Evolutionary conservation across 2,113 vertebrate genomes (phyloP).

Genomic region (Alouatta palliata): DNA sequence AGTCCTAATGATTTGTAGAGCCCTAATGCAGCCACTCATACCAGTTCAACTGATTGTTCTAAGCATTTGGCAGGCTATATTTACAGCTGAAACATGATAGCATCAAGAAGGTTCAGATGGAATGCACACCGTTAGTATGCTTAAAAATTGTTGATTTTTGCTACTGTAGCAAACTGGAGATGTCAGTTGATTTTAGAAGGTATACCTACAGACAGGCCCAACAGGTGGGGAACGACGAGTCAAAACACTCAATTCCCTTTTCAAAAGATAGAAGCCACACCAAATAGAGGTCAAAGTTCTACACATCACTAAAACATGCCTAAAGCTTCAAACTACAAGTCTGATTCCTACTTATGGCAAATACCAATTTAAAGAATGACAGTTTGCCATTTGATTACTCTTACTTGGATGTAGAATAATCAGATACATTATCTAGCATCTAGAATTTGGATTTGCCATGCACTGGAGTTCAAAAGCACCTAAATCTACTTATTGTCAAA

Average conservation of each 20-base stretch:
- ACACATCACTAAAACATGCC: slow-evolving; percentile 71
- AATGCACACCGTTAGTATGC: slow-evolving; percentile 83
- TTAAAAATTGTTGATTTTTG: slow-evolving; percentile 65
- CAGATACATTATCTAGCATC: slow-evolving; percentile 61
- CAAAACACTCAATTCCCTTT: slow-evolving; percentile 73
- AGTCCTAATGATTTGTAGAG: slow-evolving; percentile 66
- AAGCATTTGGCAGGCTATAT: slow-evolving; percentile 65
- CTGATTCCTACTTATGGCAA: slow-evolving; percentile 77
- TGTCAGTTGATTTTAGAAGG: slow-evolving; percentile 67
- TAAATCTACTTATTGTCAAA: slow-evolving; percentile 79
- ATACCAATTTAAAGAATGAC: slow-evolving; percentile 75
- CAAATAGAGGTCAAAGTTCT: slow-evolving; percentile 74
- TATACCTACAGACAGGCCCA: slow-evolving; percentile 77
- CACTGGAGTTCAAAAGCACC: slow-evolving; percentile 77
- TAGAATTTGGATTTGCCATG: slow-evolving; percentile 79
- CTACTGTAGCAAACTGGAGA: slow-evolving; percentile 68
- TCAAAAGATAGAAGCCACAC: slow-evolving; percentile 77
- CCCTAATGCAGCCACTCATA: slow-evolving; percentile 73
- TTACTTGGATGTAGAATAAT: slow-evolving; percentile 69
- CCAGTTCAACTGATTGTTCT: slow-evolving; percentile 66
- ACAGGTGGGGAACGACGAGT: slow-evolving; percentile 75
- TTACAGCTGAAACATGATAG: slow-evolving; percentile 73
- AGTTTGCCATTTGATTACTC: slow-evolving; percentile 76
- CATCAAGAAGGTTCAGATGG: slow-evolving; percentile 78
- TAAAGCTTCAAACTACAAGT: slow-evolving; percentile 77